Base-by-base conservation (phyloP, 2,113 vertebrate genomes). In the Cnemophilus loriae region DNA sequence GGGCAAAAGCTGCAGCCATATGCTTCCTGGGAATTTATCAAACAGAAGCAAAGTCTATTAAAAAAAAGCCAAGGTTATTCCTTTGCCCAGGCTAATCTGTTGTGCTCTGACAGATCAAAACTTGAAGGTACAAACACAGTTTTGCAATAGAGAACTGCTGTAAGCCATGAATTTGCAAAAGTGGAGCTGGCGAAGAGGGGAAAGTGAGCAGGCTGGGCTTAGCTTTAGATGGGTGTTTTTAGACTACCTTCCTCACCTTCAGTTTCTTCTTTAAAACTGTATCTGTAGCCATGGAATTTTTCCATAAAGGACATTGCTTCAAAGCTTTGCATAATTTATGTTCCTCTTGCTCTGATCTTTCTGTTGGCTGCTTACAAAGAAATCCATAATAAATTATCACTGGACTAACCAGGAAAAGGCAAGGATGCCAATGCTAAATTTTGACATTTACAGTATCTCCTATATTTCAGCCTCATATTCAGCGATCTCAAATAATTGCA, bases 21-120 rank as follows among this genome's bases (percentile, higher is more conserved):
- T n/a, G 33, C 3, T 95, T 91, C 84, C 73, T 50, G 53, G 30
- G 52, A 96, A 84, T 35, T 85, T 79, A 92, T 87, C 73, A 96
- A 90, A 50, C 8, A 93, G 93, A 79, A 86, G 42, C 60, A 94
- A 89, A 35, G 42, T 33, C 47, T 67, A 24, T 70, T 75, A 26
- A 23, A 67, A 67, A 95, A 84, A 93, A 69, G 24, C 3, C 73
- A 95, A 81, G 78, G 71, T 59, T 90, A 79, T 63, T 75, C 68
- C 33, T 77, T 64, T 77, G 61, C 59, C 53, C 56, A 47, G 37
- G 33, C 39, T 96, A 86, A 90, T 89, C 88, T 93, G 77, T 57
- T 71, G 41, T 89, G 22, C 56, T 50, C 65, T 85, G 52, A 67
- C 77, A 87, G 69, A 73, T 95, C 35, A 84, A 78, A 95, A 92